Conservation (phyloP, 2,888 invertebrate genomes). For the Pimpla rufipes region DNA sequence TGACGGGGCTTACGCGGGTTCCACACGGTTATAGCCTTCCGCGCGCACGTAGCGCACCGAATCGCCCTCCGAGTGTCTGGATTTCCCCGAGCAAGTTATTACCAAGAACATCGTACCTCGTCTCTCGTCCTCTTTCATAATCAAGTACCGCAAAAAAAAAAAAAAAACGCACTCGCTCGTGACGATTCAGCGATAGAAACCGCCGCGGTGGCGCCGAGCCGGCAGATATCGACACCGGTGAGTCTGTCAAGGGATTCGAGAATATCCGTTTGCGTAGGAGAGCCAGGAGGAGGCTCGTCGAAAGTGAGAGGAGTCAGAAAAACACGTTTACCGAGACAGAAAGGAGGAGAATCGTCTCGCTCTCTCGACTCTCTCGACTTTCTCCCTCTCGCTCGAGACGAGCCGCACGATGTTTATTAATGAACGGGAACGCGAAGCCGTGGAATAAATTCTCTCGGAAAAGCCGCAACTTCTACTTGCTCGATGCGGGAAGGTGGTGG, state of each 20-base stretch:
- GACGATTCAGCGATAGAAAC: neutral
- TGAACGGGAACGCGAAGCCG: slow-evolving; percentile 62
- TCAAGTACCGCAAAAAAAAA: slow-evolving; percentile 20
- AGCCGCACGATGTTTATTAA: slow-evolving; percentile 67
- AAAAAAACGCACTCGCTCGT: neutral
- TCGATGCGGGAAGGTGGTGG: slow-evolving; percentile 55
- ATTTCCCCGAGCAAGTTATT: slow-evolving; percentile 28
- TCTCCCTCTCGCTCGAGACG: slow-evolving; percentile 42
- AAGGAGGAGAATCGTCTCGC: slow-evolving; percentile 17
- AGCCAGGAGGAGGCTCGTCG: slow-evolving; percentile 9
- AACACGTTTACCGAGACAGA: slow-evolving; percentile 54
- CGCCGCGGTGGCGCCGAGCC: neutral
- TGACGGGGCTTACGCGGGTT: slow-evolving; percentile 26
- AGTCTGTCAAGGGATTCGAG: slow-evolving; percentile 16
- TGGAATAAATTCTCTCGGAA: slow-evolving; percentile 66
- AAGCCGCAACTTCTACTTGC: slow-evolving; percentile 67
- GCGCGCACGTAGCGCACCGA: neutral
- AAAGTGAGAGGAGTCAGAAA: slow-evolving; percentile 39
- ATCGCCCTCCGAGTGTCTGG: neutral
- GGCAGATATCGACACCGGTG: neutral
- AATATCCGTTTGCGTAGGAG: slow-evolving; percentile 26
- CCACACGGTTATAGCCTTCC: neutral
- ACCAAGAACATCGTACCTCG: slow-evolving; percentile 17
- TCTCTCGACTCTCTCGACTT: too few relatives aligned
- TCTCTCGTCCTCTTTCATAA: slow-evolving; percentile 10